A percentile compares a stretch with the other conserved stretches of the same genome.
Conservation (phyloP, 2,888 invertebrate species). For the Sinopyrophorus schimmeli region DNA sequence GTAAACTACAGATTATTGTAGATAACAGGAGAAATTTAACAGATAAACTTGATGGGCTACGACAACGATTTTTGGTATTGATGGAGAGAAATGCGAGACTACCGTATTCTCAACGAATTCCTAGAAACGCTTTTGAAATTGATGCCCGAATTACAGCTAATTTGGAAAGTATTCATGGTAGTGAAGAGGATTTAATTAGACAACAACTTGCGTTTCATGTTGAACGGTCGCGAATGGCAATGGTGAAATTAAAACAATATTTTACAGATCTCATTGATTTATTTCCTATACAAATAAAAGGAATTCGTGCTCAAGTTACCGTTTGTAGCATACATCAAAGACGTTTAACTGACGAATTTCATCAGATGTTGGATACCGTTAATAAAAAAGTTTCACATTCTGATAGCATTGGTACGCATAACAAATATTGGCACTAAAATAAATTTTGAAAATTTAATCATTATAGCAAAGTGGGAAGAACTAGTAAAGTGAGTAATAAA, state of each 20-base stretch:
- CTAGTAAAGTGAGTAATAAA: too few species aligned
- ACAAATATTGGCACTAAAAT: too few species aligned
- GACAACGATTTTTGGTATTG: conserved; percentile 12
- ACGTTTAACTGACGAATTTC: conserved; percentile 62
- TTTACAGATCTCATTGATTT: conserved; percentile 69
- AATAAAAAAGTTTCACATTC: conserved; percentile 63
- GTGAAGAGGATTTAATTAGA: too few species aligned
- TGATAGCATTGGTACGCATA: conserved; percentile 60
- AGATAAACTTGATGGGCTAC: conserved; percentile 48
- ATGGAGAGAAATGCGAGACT: conserved; percentile 60
- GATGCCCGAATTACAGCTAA: conserved; percentile 70
- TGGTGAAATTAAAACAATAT: conserved; percentile 60
- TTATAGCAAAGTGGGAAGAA: too few species aligned
- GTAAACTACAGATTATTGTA: conserved; percentile 63
- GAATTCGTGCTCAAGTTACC: conserved; percentile 56
- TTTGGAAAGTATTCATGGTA: too few species aligned
- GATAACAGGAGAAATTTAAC: conserved; percentile 66
- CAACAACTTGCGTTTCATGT: conserved; percentile 70
- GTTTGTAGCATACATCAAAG: conserved; percentile 67
- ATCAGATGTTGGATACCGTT: conserved; percentile 60
- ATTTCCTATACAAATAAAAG: conserved; percentile 63
- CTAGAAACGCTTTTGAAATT: conserved; percentile 65
- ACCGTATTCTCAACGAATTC: conserved; percentile 62
- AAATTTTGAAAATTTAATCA: too few species aligned
- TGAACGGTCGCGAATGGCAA: conserved; percentile 67